Evolutionary conservation across 2,888 invertebrate genomes (phyloP).

Genomic region (Plutella xylostella): DNA sequence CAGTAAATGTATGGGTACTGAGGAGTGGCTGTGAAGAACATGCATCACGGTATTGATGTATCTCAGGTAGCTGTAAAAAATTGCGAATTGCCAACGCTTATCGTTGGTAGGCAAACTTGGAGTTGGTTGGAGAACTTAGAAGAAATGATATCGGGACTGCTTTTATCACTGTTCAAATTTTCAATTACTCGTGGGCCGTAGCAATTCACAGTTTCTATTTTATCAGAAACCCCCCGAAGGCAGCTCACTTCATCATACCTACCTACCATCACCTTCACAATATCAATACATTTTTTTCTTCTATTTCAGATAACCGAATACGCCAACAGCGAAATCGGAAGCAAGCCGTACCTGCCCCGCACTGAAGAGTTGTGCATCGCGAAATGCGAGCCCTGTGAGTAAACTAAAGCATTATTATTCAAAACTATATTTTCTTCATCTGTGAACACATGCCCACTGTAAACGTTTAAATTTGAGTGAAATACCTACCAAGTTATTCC

Average conservation of each 20-base stretch:
- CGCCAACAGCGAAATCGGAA: conserved; percentile 40
- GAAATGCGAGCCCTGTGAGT: conserved; percentile 36
- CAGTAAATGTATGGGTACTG: no score
- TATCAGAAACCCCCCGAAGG: no score
- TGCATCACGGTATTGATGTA: no score
- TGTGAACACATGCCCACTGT: not conserved
- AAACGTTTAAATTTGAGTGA: not conserved
- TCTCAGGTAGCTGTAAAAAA: no score
- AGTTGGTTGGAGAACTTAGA: no score
- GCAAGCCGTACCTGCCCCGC: conserved; percentile 40
- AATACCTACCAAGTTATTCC: not conserved
- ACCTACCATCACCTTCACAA: not conserved
- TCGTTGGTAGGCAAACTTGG: no score
- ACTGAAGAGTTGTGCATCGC: conserved; percentile 46
- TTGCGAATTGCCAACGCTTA: no score
- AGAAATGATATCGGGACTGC: no score
- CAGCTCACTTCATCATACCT: not conserved
- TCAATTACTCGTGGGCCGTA: not conserved
- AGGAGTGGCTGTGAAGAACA: no score
- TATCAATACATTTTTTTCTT: not conserved
- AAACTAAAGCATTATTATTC: not conserved
- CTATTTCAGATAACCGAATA: conserved; percentile 41
- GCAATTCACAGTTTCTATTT: not conserved
- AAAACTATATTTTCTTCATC: not conserved
- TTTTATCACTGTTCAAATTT: not conserved